Base-by-base conservation (phyloP, 2,113 vertebrate species). In the Vimba vimba region DNA sequence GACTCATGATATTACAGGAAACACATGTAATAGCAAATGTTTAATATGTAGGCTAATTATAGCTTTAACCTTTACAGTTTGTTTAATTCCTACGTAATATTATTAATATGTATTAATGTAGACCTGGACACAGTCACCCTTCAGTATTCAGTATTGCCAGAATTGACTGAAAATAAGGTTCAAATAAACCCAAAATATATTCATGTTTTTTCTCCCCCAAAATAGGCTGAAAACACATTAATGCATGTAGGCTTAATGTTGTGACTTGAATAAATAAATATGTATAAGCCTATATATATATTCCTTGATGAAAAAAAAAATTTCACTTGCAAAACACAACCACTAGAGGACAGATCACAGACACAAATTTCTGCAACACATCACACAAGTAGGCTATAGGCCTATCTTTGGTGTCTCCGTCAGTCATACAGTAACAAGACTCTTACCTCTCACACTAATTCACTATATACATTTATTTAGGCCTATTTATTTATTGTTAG, bases 1-100 rank as follows among this genome's bases (percentile, higher is more conserved):
- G 83, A 88, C 79, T 85, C 87, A 85, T 33, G 25, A 21, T 2
- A 69, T 88, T 79, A 74, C 64, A 64, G 74, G 84, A 73, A 85
- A 55, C 79, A 55, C 21, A 33, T 12, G 23, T 13, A 1, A 47
- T 23, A 10, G 1, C 21, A 4, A 1, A 13, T 45, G 68, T 23
- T 73, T 43, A 73, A 21, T 30, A 23, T 23, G 4, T 39, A 36
- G 33, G 33, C 4, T 23, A 43, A 9, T 71, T n/a, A n/a, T n/a
- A 45, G 21, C 9, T 25, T 25, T 62, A 27, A 62, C 19, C 30
- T 69, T 69, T 39, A 39, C 0, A 30, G 15, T 33, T 68, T 7
- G 6, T 33, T 33, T 33, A 30, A 30, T 17, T 30, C 27, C 27
- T 15, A 17, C 62, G 17, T 33, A 68, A 52, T 33, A 4, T 68